These are phyloP conservation scores for Pagetopsis macropterus DNA, from an alignment of 2,797 vertebrate genomes.

Conservation along the genomic window DNA sequence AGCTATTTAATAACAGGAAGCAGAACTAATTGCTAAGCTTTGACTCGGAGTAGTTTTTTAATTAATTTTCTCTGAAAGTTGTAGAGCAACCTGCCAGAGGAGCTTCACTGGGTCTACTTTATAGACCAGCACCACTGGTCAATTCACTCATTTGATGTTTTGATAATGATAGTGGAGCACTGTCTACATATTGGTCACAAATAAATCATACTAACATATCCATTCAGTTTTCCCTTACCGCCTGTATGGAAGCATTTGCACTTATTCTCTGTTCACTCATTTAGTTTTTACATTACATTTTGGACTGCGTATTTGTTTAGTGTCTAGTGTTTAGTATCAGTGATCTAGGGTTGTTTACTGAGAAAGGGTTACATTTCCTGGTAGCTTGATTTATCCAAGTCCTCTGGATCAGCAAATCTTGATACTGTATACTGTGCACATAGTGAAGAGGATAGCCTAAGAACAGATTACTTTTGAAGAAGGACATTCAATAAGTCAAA, in stretches of 20 bases:
- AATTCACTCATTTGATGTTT: constrained; percentile 1
- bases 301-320: too few relatives aligned
- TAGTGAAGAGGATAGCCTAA: too few relatives aligned
- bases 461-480: too few relatives aligned
- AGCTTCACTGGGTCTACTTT: background rate
- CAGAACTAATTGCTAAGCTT: background rate
- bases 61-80: background rate
- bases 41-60: background rate
- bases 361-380: too few relatives aligned
- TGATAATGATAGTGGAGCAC: background rate
- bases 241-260: background rate
- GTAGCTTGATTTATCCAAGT: too few relatives aligned
- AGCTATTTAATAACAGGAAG: constrained; percentile 18
- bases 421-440: too few relatives aligned
- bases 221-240: background rate
- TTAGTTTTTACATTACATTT: background rate
- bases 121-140: background rate
- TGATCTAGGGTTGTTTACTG: too few relatives aligned
- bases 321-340: too few relatives aligned
- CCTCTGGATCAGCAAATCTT: too few relatives aligned
- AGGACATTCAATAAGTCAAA: too few relatives aligned
- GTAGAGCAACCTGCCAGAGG: background rate
- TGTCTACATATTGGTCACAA: background rate
- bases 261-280: background rate
- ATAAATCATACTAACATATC: background rate